Evolutionary conservation across 2,113 vertebrate genomes (phyloP), one percentile per base, ranked within the genome.

Genomic region (Toxotes jaculatrix): DNA sequence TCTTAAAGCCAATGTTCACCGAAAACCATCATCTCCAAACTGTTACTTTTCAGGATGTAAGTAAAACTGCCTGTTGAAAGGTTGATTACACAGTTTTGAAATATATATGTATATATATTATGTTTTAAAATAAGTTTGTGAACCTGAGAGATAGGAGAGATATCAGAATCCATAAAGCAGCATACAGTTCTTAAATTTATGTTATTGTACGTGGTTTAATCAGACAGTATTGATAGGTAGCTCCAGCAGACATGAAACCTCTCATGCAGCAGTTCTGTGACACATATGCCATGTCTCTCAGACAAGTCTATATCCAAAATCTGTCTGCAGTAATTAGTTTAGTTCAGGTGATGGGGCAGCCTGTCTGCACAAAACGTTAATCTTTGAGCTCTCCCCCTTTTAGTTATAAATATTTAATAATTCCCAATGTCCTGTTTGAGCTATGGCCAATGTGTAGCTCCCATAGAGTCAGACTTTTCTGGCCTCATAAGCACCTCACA

Each of bases 351-450:
- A 84, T 72, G 81, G 66, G 67, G 47, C 56, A 77, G 69, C 17
- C 69, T 80, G 66, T 80, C 70, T 82, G 75, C 71, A 77, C 5
- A 47, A 4, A 27, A 78, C 78, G 79, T 85, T 84, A 82, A 90
- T 90, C 74, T 84, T 80, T 19, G 45, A 23, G 73, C 79, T 73
- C 56, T 11, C 60, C 65, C 61, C 27, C 63, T 45, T 71, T 36
- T 40, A 70, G 67, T 75, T 77, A 79, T 87, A 82, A 84, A 87
- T 90, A 84, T 89, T 89, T 86, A 78, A 84, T 86, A 63, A 75
- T 84, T 80, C 47, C 57, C 74, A 67, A 84, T 32, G 32, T 79
- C 59, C 47, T 74, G 45, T 70, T 80, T 83, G 86, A 93, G 84
- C 56, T 81, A 89, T 84, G 68, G 81, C 73, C 57, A 79, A 66